Percentiles rank a stretch among this genome's conserved stretches.
These are phyloP conservation scores for Smittia aterrima DNA, from an alignment of 2,888 invertebrate species.

Conservation along the genomic window DNA sequence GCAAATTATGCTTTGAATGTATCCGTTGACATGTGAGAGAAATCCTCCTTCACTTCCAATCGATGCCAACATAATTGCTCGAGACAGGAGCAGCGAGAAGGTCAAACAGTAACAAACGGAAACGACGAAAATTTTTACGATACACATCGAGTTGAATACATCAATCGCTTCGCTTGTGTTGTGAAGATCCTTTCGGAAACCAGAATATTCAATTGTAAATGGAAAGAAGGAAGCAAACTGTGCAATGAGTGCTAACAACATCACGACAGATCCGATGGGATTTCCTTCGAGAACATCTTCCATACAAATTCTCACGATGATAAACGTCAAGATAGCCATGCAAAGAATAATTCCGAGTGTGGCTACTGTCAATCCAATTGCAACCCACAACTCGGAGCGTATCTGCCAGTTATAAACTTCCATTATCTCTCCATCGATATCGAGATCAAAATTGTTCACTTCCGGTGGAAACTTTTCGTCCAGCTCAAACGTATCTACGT, in stretches of 20 bases:
- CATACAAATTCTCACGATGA: conserved; percentile 63
- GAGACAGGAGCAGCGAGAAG: conserved; percentile 64
- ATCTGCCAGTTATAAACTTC: conserved; percentile 53
- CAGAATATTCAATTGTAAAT: conserved; percentile 56
- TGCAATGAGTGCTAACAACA: conserved; percentile 55
- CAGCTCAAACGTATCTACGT: not conserved
- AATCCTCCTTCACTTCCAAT: conserved; percentile 66
- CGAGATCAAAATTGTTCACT: not conserved
- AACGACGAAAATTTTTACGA: conserved; percentile 59
- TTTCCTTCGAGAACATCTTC: conserved; percentile 68
- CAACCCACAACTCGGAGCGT: conserved; percentile 58
- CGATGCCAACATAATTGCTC: conserved; percentile 65
- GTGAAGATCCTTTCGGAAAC: conserved; percentile 51
- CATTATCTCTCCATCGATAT: conserved; percentile 43
- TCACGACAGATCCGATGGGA: conserved; percentile 57
- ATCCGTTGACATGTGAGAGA: conserved; percentile 68
- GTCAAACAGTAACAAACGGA: conserved; percentile 62
- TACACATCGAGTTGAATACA: conserved; percentile 55
- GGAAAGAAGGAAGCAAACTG: conserved; percentile 57
- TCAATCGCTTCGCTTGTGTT: conserved; percentile 51
- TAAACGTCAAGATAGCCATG: conserved; percentile 63
- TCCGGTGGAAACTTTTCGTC: not conserved
- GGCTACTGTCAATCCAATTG: conserved; percentile 64
- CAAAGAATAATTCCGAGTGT: conserved; percentile 64
- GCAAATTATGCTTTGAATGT: conserved; percentile 64